Conservation (phyloP, 2,113 vertebrate species). For the Pleuronectes platessa region DNA sequence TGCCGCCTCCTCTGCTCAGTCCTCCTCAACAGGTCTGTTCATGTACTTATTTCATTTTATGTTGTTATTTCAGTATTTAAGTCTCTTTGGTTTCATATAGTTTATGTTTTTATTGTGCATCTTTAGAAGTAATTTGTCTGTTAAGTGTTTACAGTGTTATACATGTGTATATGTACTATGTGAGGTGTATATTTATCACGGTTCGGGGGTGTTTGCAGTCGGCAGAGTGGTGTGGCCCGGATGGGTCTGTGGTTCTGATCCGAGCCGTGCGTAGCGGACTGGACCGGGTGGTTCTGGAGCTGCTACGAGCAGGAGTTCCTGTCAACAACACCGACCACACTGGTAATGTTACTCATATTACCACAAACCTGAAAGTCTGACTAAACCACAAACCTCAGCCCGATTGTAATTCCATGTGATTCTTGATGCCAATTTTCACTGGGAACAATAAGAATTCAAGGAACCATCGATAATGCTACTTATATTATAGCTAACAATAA, state of each 20-base stretch:
- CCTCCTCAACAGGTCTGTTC: constrained; percentile 76
- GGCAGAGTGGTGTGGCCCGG: constrained; percentile 84
- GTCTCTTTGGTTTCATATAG: neutral
- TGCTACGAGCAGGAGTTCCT: constrained; percentile 87
- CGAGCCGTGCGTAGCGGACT: constrained; percentile 88
- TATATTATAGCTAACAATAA: too few species aligned
- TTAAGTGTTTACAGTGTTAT: neutral
- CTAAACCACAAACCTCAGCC: too few species aligned
- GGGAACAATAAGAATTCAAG: too few species aligned
- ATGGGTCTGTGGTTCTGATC: constrained; percentile 88
- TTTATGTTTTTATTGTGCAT: neutral
- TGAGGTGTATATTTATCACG: neutral
- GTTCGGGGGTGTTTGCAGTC: constrained; percentile 59
- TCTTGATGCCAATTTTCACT: neutral
- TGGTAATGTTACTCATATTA: constrained; percentile 62
- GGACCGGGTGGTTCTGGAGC: constrained; percentile 88
- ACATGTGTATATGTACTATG: neutral
- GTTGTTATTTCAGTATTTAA: neutral
- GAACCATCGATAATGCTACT: too few species aligned
- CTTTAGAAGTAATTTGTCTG: neutral
- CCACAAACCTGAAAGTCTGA: too few species aligned
- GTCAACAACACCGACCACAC: constrained; percentile 90
- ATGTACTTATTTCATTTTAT: neutral
- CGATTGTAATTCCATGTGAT: neutral
- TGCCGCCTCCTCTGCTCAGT: constrained; percentile 77